Percentiles rank a stretch among this genome's conserved stretches.
Evolutionary conservation across 1,140 invertebrate species (phyloP).

Genomic region (Drosophila pseudoananassae): DNA sequence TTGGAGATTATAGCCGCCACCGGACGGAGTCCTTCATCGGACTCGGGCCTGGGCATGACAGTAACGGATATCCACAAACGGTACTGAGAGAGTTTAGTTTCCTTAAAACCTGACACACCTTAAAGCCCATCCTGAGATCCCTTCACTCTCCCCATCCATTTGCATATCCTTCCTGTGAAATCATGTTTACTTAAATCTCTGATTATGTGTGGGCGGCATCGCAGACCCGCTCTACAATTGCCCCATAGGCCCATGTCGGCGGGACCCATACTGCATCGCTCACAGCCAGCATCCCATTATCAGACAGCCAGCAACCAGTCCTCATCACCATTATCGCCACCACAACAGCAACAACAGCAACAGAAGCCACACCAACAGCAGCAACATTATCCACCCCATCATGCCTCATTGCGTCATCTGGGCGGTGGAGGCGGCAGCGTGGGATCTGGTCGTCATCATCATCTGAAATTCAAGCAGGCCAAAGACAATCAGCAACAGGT

Average conservation of each 20-base stretch:
- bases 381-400: conserved; percentile 67
- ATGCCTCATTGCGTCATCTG: conserved; percentile 81
- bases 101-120: not conserved
- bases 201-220: conserved; percentile 30
- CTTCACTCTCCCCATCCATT: not conserved
- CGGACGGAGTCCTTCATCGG: conserved; percentile 82
- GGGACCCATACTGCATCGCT: conserved; percentile 82
- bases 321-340: conserved; percentile 57
- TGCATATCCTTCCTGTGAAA: not conserved
- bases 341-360: conserved; percentile 44
- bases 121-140: not conserved
- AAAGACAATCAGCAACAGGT: conserved; percentile 82
- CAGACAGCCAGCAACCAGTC: conserved; percentile 59
- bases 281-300: conserved; percentile 76
- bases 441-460: conserved; percentile 61
- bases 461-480: conserved; percentile 65
- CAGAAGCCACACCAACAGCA: conserved; percentile 49
- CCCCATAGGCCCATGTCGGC: conserved; percentile 83
- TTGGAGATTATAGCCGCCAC: conserved; percentile 83
- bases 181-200: conserved; percentile 41
- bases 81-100: conserved; percentile 55
- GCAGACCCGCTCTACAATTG: conserved; percentile 78
- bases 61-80: conserved; percentile 83
- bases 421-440: conserved; percentile 58
- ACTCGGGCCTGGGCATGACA: conserved; percentile 81